phyloP scores from a whole-genome alignment of 2,113 vertebrate genomes.

The Quiscalus mexicanus region DNA sequence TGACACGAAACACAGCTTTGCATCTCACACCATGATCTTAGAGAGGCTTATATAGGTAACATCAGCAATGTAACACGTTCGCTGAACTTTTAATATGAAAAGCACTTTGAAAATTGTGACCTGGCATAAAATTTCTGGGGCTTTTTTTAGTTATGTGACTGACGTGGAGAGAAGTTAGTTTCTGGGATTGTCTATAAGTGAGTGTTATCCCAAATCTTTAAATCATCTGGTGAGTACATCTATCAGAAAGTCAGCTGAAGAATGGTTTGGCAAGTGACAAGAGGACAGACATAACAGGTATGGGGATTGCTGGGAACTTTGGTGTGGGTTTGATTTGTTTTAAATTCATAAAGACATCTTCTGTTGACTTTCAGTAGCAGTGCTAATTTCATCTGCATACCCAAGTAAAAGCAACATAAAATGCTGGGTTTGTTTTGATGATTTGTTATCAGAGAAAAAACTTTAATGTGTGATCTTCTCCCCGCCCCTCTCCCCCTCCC shows the following conservation, averaged over 20 bases:
- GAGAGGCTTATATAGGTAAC: not conserved
- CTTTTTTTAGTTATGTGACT: not conserved
- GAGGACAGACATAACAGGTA: not conserved
- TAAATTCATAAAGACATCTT: not conserved
- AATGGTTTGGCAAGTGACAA: accelerated
- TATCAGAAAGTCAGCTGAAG: not conserved
- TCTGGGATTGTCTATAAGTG: not conserved
- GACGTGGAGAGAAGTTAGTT: not conserved
- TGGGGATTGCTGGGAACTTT: not conserved
- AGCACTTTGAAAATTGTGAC: not conserved
- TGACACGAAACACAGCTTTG: no score
- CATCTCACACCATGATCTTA: not conserved
- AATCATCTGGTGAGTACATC: not conserved
- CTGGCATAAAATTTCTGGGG: not conserved
- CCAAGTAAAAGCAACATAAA: not conserved
- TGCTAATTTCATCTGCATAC: not conserved
- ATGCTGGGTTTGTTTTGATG: not conserved
- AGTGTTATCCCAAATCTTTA: not conserved
- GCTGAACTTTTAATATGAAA: not conserved
- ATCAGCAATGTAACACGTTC: not conserved
- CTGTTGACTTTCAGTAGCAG: not conserved
- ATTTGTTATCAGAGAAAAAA: not conserved
- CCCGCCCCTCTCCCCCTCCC: accelerated
- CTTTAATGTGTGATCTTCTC: not conserved
- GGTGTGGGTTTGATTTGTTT: not conserved